phyloP scores from a whole-genome alignment of 2,888 invertebrate species.

The Volucella bombylans region DNA sequence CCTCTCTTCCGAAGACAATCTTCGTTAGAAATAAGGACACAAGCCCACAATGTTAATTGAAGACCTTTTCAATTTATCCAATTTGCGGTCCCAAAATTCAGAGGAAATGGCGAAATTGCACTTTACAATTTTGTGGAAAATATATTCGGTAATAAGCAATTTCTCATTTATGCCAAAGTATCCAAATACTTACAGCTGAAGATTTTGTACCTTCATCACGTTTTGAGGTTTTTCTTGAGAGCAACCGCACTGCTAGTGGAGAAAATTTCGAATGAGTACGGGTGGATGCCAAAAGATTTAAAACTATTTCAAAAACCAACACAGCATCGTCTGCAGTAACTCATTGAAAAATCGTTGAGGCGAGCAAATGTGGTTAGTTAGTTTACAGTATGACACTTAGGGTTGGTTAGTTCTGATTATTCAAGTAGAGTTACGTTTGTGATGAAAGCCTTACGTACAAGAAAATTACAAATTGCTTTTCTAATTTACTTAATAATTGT shows the following conservation, averaged over 20 bases:
- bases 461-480: too few species aligned
- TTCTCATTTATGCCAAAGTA: not conserved
- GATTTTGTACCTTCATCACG: conserved; percentile 76
- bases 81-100: conserved; percentile 5
- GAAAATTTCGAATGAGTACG: not conserved
- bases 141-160: not conserved
- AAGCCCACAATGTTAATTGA: too few species aligned
- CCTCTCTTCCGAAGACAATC: too few species aligned
- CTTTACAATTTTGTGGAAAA: conserved; percentile 6
- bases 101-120: not conserved
- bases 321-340: conserved; percentile 2
- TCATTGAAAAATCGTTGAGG: too few species aligned
- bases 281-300: not conserved
- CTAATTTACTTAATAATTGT: too few species aligned
- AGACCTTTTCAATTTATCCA: not conserved
- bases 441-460: too few species aligned
- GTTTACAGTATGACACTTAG: too few species aligned
- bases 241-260: conserved; percentile 46
- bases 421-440: too few species aligned
- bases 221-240: conserved; percentile 60
- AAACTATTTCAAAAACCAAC: not conserved
- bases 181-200: not conserved
- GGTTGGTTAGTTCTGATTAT: too few species aligned
- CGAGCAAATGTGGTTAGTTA: too few species aligned
- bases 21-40: too few species aligned